phyloP scores from a whole-genome alignment of 2,888 invertebrate genomes.

The Cylloceria caligata region DNA sequence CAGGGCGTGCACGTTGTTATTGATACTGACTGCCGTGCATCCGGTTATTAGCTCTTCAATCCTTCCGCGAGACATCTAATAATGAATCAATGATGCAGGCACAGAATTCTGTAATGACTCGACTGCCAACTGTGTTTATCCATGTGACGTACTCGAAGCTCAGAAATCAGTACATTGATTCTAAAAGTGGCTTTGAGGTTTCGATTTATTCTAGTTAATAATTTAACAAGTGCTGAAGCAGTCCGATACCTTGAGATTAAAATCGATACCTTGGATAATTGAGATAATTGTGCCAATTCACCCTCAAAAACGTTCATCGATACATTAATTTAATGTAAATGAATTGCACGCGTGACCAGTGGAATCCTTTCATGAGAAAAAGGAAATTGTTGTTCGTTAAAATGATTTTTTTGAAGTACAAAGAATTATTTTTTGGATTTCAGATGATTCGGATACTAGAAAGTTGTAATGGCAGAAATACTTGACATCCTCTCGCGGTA shows the following conservation, averaged over 20 bases:
- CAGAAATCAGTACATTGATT: background rate
- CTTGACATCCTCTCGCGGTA: background rate
- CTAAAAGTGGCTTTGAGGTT: background rate
- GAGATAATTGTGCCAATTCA: no score
- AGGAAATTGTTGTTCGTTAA: no score
- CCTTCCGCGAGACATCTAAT: conserved; percentile 10
- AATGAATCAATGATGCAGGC: conserved; percentile 16
- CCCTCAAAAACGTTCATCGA: no score
- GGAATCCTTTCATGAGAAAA: no score
- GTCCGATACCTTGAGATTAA: background rate
- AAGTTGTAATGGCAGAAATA: background rate
- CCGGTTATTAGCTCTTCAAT: background rate
- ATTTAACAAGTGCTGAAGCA: background rate
- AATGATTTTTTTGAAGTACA: no score
- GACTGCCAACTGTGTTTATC: background rate
- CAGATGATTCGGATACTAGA: background rate
- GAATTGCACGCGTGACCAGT: no score
- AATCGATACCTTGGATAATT: background rate
- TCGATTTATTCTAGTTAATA: background rate
- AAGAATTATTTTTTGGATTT: no score
- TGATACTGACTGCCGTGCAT: background rate
- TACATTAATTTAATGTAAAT: no score
- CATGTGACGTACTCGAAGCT: background rate
- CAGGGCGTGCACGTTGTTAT: background rate
- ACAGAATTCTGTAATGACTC: conserved; percentile 5